Evolutionary conservation across 2,797 vertebrate species (phyloP), one percentile per base, ranked within the genome.

Genomic region (Tamandua tetradactyla): DNA sequence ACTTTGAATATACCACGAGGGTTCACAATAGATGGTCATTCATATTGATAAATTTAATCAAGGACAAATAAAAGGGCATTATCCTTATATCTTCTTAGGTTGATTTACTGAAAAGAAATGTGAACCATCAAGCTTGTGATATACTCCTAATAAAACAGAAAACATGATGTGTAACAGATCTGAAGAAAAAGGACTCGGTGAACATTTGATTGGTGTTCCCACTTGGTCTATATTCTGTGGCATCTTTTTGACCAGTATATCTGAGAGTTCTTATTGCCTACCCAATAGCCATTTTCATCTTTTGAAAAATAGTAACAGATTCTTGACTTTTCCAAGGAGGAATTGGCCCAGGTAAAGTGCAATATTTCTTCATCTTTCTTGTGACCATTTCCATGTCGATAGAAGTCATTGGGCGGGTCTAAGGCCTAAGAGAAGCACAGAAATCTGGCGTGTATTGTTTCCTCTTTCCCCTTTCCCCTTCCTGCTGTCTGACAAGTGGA

Each of bases 11-110:
- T 68, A 23, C 17, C 40, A 3, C 81, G 15, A 81, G 47, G 52
- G 12, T 92, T 91, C 74, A 91, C 76, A 95, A 20, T 66, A 62
- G 10, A 35, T 69, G 14, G 13, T 4, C 30, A 37, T 84, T 83
- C 40, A 52, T 89, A 30, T 66, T 84, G 76, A 69, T 23, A 87
- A 82, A 49, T 55, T n/a, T 57, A 79, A 89, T 87, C 85, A 79
- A 74, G 35, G 66, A 57, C 44, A 74, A 23, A 69, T 68, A 88
- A 84, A 47, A 76, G 7, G 84, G 71, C 52, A 87, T 55, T 55
- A 90, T 47, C 5, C 11, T 74, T 13, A 20, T 55, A 66, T 75
- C 8, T 72, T 84, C 57, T 74, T 83, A 79, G 7, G 4, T 85
- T 72, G 32, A 92, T 81, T 76, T 94, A 23, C 68, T 79, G 35